These are phyloP conservation scores for Folsomia candida DNA, from an alignment of 2,888 invertebrate species.

Conservation along the genomic window DNA sequence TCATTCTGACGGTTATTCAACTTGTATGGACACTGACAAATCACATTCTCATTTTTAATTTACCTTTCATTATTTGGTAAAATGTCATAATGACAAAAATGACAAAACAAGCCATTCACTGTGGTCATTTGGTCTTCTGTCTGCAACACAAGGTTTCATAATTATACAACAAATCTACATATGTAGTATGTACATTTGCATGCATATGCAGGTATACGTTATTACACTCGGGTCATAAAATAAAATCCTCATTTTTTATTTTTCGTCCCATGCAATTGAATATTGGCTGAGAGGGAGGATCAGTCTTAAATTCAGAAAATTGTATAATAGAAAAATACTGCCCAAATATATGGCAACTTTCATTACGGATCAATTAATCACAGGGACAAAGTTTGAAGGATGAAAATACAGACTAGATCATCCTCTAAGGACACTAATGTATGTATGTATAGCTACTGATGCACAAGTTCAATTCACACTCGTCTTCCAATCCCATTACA, in stretches of 20 bases:
- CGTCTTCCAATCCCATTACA: conserved; percentile 46
- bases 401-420: conserved; percentile 33
- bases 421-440: conserved; percentile 46
- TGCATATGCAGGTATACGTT: too few relatives aligned
- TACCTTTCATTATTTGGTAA: not conserved
- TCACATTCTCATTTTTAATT: not conserved
- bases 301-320: too few relatives aligned
- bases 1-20: not conserved
- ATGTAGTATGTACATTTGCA: too few relatives aligned
- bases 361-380: conserved; percentile 49
- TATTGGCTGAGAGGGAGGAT: too few relatives aligned
- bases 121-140: not conserved
- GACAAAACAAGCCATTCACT: conserved; percentile 12
- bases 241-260: too few relatives aligned
- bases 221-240: too few relatives aligned
- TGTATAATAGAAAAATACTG: not conserved
- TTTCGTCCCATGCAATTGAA: too few relatives aligned
- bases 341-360: not conserved
- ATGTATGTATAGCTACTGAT: not conserved
- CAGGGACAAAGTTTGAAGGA: conserved; percentile 29
- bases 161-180: too few relatives aligned
- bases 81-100: conserved; percentile 14
- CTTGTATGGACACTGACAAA: not conserved
- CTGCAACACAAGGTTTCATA: not conserved
- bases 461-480: not conserved